Conservation (phyloP, 2,797 vertebrate genomes). For the Falco novaeseelandiae region DNA sequence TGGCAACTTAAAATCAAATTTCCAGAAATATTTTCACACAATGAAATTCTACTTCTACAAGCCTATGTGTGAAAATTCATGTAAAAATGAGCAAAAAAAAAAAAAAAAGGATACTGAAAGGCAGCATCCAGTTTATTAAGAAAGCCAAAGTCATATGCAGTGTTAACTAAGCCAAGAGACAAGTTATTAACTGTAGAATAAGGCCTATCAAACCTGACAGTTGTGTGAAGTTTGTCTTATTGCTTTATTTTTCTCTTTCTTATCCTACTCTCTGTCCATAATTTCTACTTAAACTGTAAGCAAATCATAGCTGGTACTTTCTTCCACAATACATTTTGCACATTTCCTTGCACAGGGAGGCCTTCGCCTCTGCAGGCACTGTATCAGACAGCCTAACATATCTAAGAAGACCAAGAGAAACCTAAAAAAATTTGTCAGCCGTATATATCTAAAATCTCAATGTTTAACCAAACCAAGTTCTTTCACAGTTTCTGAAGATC, state of each 20-base stretch:
- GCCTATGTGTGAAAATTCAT: background rate
- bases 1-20: background rate
- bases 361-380: background rate
- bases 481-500: background rate
- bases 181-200: background rate
- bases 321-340: background rate
- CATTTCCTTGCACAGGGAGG: background rate
- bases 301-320: background rate
- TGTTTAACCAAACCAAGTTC: background rate
- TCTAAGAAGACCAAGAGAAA: background rate
- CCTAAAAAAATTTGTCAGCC: background rate
- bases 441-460: background rate
- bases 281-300: background rate
- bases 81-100: background rate
- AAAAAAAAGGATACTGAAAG: background rate
- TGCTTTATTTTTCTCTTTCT: background rate
- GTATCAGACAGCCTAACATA: background rate
- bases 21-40: background rate
- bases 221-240: background rate
- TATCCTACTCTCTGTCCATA: background rate
- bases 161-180: background rate
- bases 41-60: background rate
- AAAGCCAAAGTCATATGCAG: background rate
- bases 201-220: background rate
- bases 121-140: background rate